These are phyloP conservation scores for Ferrisia virgata DNA, from an alignment of 2,888 invertebrate genomes.

Conservation along the genomic window DNA sequence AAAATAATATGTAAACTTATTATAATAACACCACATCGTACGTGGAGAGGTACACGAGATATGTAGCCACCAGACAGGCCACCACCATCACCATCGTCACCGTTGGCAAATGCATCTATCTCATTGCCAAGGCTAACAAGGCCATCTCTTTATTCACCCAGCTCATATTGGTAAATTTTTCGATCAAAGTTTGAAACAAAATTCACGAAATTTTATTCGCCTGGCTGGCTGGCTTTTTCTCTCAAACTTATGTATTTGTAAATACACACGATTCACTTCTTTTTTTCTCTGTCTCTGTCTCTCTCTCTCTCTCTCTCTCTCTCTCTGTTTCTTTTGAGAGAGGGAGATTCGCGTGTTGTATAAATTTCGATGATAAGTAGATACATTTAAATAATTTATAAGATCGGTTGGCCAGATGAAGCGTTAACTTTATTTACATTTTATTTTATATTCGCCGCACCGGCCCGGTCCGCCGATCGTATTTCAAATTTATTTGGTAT, in stretches of 20 bases:
- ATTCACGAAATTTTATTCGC: background rate
- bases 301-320: too few relatives aligned
- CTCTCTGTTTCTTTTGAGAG: too few relatives aligned
- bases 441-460: background rate
- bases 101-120: background rate
- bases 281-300: too few relatives aligned
- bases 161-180: background rate
- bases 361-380: background rate
- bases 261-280: too few relatives aligned
- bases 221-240: background rate
- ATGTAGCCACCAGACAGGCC: too few relatives aligned
- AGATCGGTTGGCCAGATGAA: background rate
- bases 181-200: too few relatives aligned
- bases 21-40: too few relatives aligned
- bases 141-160: background rate
- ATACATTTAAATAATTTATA: constrained; percentile 12
- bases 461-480: background rate
- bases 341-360: background rate
- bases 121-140: background rate
- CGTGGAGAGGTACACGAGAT: too few relatives aligned
- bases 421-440: background rate
- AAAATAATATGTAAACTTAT: background rate
- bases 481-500: background rate
- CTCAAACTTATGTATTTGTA: too few relatives aligned
- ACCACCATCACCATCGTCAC: too few relatives aligned